Evolutionary conservation across 1,140 invertebrate species (phyloP).

Genomic region (Zaprionus tsacasi): DNA sequence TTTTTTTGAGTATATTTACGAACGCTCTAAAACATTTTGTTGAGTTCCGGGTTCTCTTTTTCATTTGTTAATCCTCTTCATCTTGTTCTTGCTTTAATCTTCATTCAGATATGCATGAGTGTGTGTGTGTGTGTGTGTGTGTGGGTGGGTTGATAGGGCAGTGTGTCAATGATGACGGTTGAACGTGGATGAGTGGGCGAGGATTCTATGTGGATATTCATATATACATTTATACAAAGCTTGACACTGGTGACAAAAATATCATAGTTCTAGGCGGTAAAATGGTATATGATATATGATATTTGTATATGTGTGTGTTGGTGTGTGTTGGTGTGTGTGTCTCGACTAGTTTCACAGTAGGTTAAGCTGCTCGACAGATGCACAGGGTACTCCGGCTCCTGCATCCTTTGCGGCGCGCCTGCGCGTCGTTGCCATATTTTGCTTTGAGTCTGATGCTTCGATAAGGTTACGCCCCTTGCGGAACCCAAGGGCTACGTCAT

Average conservation of each 20-base stretch:
- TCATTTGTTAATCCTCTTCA: neutral
- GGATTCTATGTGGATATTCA: slow-evolving; percentile 2
- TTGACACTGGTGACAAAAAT: slow-evolving; percentile 28
- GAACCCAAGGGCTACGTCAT: neutral
- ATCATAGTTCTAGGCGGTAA: slow-evolving; percentile 11
- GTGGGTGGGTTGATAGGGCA: neutral
- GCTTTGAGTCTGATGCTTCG: neutral
- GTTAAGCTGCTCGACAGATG: slow-evolving; percentile 34
- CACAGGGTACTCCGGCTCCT: neutral
- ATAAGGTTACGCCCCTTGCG: slow-evolving; percentile 12
- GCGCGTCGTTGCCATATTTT: slow-evolving; percentile 19
- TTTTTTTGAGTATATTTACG: slow-evolving; percentile 29
- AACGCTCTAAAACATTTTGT: slow-evolving; percentile 6
- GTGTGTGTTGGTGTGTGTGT: neutral
- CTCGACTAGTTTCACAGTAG: slow-evolving; percentile 71
- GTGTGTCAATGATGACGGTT: neutral
- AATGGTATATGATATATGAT: neutral
- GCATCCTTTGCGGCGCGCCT: slow-evolving; percentile 11
- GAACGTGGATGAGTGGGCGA: slow-evolving; percentile 22
- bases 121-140: slow-evolving; percentile 1
- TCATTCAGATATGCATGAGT: slow-evolving; percentile 7
- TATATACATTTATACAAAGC: slow-evolving; percentile 38
- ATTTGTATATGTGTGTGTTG: too few species aligned
- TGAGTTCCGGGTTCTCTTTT: slow-evolving; percentile 31
- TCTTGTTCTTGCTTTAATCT: neutral